Evolutionary conservation across 2,113 vertebrate genomes (phyloP), one percentile per base, ranked within the genome.

Genomic region (Vulpes lagopus): DNA sequence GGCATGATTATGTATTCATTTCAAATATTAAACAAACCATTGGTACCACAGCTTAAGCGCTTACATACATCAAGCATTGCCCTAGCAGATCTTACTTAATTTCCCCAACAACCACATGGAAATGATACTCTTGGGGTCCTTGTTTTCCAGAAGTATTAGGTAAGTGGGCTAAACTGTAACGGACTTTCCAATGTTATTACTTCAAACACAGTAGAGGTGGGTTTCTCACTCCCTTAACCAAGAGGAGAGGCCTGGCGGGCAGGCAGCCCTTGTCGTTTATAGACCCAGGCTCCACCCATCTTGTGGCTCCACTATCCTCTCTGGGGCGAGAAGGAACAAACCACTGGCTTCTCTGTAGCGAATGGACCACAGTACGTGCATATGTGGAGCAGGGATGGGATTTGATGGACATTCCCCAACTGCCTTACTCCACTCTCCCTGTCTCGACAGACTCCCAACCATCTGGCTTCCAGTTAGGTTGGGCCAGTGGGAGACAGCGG

Each of bases 251-350:
- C 19, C 55, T 27, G 60, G 22, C 10, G 4, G 8, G 20, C 22
- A 25, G 78, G 32, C 6, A 43, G 23, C 9, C 22, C 14, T 22
- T 25, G 57, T 32, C 2, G 19, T 55, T 59, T 19, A 32, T 9
- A 43, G 89, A 38, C 49, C 89, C 76, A n/a, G 62, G 57, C 12
- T 64, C 67, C 12, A 23, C 17, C 43, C 22, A 0, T 19, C 73
- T 15, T 19, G 82, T 4, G 49, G 76, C 62, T 79, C 65, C 27
- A 30, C 11, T 17, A 2, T 30, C 15, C 23, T 9, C 57, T 32
- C 49, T 5, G 73, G 11, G 6, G 3, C 17, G 0, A 0, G 2
- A 19, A 65, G 14, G 38, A 11, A 49, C 2, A 20, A 15, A 1
- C 51, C 49, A 11, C n/a, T 12, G 43, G 38, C 38, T 64, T 60